Conservation (phyloP, 92 coral and sea anemone species). For the Galaxea fascicularis region DNA sequence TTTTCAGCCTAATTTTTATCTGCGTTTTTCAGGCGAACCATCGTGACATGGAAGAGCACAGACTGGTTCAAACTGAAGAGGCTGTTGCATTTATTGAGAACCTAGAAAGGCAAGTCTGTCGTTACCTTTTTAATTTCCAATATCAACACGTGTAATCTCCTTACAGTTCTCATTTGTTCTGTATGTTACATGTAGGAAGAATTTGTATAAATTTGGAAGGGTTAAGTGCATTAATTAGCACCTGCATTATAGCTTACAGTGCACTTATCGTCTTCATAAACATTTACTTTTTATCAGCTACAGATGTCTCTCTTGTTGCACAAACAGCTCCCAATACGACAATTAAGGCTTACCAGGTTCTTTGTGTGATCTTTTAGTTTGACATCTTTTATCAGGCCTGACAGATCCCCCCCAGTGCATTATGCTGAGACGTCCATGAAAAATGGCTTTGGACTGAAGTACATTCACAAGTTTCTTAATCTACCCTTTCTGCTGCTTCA, state of each 20-base stretch:
- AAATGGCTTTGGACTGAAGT: slow-evolving; percentile 98
- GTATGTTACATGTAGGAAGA: no score
- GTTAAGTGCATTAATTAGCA: no score
- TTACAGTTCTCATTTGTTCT: no score
- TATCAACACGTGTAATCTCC: no score
- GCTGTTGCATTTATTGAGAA: slow-evolving; percentile 74
- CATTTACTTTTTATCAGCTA: no score
- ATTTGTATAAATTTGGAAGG: no score
- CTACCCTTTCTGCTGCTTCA: slow-evolving; percentile 91
- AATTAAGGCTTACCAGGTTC: not conserved
- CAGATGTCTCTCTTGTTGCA: not conserved
- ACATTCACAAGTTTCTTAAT: slow-evolving; percentile 95
- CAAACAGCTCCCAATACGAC: not conserved
- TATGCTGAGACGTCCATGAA: slow-evolving; percentile 96
- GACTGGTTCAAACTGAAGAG: slow-evolving; percentile 88
- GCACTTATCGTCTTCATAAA: no score
- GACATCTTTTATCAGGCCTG: slow-evolving; percentile 61
- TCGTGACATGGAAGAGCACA: slow-evolving; percentile 95
- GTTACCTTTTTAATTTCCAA: no score
- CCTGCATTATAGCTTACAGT: no score
- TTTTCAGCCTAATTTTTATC: not conserved
- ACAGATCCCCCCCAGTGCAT: slow-evolving; percentile 85
- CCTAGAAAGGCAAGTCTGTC: slow-evolving; percentile 69
- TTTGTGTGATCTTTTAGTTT: not conserved
- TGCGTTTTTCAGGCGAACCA: slow-evolving; percentile 74